Percentiles rank a stretch among this genome's conserved stretches.
phyloP scores from a whole-genome alignment of 2,797 vertebrate genomes.

The Anableps anableps region DNA sequence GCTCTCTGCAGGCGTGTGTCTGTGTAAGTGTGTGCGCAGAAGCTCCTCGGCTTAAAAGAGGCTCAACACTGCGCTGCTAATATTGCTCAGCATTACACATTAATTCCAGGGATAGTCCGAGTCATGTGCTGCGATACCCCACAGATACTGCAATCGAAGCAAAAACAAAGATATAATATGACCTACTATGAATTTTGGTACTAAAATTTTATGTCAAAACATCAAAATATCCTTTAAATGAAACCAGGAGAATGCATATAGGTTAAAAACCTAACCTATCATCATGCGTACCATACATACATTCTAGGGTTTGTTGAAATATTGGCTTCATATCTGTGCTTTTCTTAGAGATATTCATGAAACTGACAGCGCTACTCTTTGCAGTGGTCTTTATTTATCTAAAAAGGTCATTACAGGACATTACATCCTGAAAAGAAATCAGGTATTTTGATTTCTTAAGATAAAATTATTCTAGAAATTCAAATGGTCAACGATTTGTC shows the following conservation, averaged over 20 bases:
- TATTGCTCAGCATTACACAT: constrained; percentile 22
- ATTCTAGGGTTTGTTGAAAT: not conserved
- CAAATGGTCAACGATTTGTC: not conserved
- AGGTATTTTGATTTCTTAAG: not conserved
- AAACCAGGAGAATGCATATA: not conserved
- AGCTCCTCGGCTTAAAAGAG: constrained; percentile 39
- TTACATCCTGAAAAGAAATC: not conserved
- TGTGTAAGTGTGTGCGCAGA: constrained; percentile 30
- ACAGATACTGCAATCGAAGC: not conserved
- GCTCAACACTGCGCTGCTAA: constrained; percentile 50
- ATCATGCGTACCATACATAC: not conserved
- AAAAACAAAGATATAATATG: not conserved
- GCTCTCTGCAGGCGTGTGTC: constrained; percentile 12
- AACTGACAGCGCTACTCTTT: not conserved
- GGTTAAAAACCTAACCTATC: not conserved
- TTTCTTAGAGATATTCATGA: not conserved
- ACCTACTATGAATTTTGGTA: not conserved
- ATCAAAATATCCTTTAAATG: not conserved
- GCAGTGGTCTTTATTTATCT: not conserved
- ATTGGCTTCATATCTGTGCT: not conserved
- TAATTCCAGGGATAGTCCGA: constrained; percentile 11
- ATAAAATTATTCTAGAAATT: not conserved
- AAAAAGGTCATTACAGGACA: not conserved
- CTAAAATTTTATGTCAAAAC: not conserved
- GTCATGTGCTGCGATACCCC: constrained; percentile 13